Base-by-base conservation (phyloP, 1,140 invertebrate species). In the Drosophila subobscura region DNA sequence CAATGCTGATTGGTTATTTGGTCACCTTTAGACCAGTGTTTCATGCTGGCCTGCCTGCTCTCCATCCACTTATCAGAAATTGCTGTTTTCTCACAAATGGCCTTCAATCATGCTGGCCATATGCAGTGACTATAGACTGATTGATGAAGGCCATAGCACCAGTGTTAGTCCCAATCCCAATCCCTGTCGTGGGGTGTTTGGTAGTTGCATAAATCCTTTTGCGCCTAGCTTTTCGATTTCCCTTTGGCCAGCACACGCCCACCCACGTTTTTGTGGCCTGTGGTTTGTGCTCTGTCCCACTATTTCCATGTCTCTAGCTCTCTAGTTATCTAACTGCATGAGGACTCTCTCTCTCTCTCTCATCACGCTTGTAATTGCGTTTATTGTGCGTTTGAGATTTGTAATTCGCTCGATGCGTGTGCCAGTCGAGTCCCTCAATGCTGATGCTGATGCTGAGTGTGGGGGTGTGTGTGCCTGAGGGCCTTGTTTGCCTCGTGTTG, bases 381-480 rank as follows among this genome's bases (percentile, higher is more conserved):
- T 88, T 86, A 86, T 88, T 86, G 81, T 88, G 77, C 81, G 83
- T 81, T 88, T 68, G 81, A 86, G 81, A 88, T 88, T 81, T 86
- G 83, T 72, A 81, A 81, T 86, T 70, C 70, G 63, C 23, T 25
- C 64, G 42, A 64, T 23, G 51, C 12, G 66, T 52, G 20, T 16
- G 44, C 1, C 16, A 1, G 16, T 20, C 16, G 16, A 4, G 45
- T n/a, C n/a, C 50, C 8, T 68, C 52, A 14, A 16, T 23, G 29
- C 40, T 20, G 50, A n/a, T 41, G 1, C 54, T 40, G 54, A 25
- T 52, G 37, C 14, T n/a, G 8, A 20, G 16, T 20, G 20, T 42
- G 7, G 14, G 29, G 20, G 37, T 57, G 45, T 42, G 67, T 64
- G 46, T 55, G 51, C 16, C 16, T 20, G 16, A 20, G 16, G 61